Percentiles rank a stretch among this genome's conserved stretches.
Conservation (phyloP, 2,888 invertebrate species). For the Linyphia triangularis region DNA sequence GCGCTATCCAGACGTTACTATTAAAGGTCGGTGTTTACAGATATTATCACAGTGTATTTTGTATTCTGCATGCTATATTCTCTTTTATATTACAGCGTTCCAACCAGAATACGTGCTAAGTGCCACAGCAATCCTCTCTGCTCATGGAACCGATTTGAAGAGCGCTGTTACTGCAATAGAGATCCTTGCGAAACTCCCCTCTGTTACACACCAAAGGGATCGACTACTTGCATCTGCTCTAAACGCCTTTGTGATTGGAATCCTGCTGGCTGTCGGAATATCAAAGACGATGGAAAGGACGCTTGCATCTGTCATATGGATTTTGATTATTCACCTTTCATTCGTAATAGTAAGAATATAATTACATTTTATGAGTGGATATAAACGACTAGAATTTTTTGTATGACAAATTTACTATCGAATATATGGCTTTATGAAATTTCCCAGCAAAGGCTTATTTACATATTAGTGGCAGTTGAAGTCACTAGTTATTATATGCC, state of each 20-base stretch:
- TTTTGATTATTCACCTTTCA: slow-evolving; percentile 28
- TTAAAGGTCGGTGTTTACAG: too few species aligned
- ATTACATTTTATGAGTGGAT: background rate
- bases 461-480: too few species aligned
- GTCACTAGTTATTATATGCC: too few species aligned
- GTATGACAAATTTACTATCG: too few species aligned
- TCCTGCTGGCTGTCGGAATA: background rate
- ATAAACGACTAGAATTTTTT: too few species aligned
- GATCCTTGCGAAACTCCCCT: slow-evolving; percentile 23
- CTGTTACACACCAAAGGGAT: background rate
- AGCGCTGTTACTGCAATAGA: slow-evolving; percentile 29
- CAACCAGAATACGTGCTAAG: background rate
- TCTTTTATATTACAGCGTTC: slow-evolving; percentile 37
- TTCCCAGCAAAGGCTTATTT: too few species aligned
- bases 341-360: slow-evolving; percentile 6
- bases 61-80: too few species aligned
- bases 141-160: slow-evolving; percentile 5
- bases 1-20: too few species aligned
- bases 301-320: slow-evolving; percentile 27
- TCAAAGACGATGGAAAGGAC: background rate
- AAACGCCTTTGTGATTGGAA: slow-evolving; percentile 16
- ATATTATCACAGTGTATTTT: too few species aligned
- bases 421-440: too few species aligned
- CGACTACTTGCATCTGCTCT: slow-evolving; percentile 25
- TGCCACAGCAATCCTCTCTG: slow-evolving; percentile 43